phyloP scores from a whole-genome alignment of 2,888 invertebrate species.

The Tortrix viridana region DNA sequence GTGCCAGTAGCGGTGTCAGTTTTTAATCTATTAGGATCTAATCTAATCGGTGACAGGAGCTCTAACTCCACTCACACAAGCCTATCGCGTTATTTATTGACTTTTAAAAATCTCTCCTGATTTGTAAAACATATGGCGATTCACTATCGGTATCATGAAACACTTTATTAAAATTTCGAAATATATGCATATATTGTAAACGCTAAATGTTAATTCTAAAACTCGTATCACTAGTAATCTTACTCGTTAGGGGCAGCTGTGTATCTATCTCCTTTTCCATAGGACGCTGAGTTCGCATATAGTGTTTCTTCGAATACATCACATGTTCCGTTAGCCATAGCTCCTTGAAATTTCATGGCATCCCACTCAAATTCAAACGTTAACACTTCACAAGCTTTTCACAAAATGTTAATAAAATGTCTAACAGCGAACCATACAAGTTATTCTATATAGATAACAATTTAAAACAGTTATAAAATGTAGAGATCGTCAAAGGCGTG shows the following conservation, averaged over 20 bases:
- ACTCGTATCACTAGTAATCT: slow-evolving; percentile 50
- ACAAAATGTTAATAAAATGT: neutral
- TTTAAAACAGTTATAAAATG: neutral
- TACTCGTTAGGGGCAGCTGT: slow-evolving; percentile 79
- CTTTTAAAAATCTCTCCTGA: neutral
- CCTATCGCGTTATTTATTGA: neutral
- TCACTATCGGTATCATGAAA: neutral
- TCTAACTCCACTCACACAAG: neutral
- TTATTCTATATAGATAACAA: neutral
- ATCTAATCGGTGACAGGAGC: slow-evolving; percentile 21
- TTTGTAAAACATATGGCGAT: neutral
- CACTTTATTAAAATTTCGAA: too few species aligned
- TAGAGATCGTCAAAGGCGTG: slow-evolving; percentile 14
- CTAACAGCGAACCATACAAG: neutral
- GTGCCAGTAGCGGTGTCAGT: slow-evolving; percentile 9
- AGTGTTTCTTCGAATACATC: slow-evolving; percentile 47
- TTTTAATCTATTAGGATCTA: slow-evolving; percentile 17
- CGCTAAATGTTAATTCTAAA: too few species aligned
- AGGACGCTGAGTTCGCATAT: slow-evolving; percentile 65
- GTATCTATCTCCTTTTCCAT: slow-evolving; percentile 76
- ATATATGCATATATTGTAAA: too few species aligned
- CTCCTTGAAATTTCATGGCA: slow-evolving; percentile 63
- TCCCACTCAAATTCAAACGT: slow-evolving; percentile 47
- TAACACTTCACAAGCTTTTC: slow-evolving; percentile 3
- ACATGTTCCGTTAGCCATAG: slow-evolving; percentile 62